Conservation (phyloP, 2,113 vertebrate genomes). For the Rhinoderma darwinii region DNA sequence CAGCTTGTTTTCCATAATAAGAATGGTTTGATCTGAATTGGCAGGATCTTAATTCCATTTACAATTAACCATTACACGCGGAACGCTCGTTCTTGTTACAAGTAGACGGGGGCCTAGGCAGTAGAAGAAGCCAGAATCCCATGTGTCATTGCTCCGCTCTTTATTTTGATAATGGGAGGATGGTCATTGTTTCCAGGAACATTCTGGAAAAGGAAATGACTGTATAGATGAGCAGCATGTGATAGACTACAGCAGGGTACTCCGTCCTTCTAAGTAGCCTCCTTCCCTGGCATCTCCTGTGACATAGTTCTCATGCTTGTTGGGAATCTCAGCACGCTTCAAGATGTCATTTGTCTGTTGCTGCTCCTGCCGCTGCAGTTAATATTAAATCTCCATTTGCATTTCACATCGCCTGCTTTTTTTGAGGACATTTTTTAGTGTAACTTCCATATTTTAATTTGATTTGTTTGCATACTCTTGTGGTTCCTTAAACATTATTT, state of each 20-base stretch:
- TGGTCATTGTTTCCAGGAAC: slow-evolving; percentile 28
- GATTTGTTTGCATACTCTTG: too few relatives aligned
- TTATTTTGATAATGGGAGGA: slow-evolving; percentile 26
- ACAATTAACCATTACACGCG: background rate
- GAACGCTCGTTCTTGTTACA: background rate
- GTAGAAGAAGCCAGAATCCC: background rate
- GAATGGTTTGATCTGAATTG: background rate
- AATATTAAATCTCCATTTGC: too few relatives aligned
- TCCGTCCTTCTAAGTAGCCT: background rate
- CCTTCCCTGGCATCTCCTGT: background rate
- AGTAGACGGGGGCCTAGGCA: background rate
- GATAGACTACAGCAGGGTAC: background rate
- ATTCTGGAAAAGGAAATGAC: slow-evolving; percentile 16
- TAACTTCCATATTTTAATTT: too few relatives aligned
- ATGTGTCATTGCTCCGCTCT: slow-evolving; percentile 33
- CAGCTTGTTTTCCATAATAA: background rate
- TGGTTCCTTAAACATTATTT: too few relatives aligned
- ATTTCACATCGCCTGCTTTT: too few relatives aligned
- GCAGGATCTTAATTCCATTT: background rate
- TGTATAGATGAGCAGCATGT: background rate
- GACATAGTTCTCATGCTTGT: background rate
- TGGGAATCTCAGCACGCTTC: background rate
- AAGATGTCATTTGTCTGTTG: background rate
- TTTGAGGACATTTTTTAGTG: too few relatives aligned
- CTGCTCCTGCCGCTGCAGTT: background rate